These are phyloP conservation scores for Phortica okadai DNA, from an alignment of 2,888 invertebrate genomes.

Conservation along the genomic window DNA sequence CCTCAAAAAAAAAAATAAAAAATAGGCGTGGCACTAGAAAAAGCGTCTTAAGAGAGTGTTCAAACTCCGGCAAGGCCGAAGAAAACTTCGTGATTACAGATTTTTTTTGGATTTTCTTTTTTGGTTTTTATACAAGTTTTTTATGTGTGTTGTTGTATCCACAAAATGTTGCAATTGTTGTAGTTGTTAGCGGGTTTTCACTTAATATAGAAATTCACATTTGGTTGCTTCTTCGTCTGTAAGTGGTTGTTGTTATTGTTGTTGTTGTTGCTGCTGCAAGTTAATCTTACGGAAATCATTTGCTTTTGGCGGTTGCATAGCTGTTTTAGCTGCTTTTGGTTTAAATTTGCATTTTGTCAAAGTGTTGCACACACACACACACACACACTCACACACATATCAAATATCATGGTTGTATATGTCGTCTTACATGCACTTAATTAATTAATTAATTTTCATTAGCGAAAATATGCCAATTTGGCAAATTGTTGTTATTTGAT, in stretches of 20 bases:
- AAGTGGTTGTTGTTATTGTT: background rate
- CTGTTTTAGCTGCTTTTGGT: conserved; percentile 42
- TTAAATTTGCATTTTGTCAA: conserved; percentile 53
- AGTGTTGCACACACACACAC: conserved; percentile 34
- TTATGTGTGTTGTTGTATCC: conserved; percentile 44
- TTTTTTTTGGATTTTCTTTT: background rate
- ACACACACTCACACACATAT: background rate
- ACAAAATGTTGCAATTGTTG: conserved; percentile 46
- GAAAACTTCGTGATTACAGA: background rate
- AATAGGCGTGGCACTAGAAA: too few relatives aligned
- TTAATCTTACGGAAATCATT: conserved; percentile 58
- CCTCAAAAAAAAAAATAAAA: too few relatives aligned
- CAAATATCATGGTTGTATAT: background rate
- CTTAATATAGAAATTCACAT: conserved; percentile 14
- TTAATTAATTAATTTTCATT: conserved; percentile 40
- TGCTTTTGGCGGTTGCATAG: conserved; percentile 31
- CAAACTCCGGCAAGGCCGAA: background rate
- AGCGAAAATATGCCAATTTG: conserved; percentile 25
- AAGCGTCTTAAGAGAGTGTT: too few relatives aligned
- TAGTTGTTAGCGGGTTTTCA: conserved; percentile 29
- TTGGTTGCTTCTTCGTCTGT: conserved; percentile 8
- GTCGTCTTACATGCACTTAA: conserved; percentile 7
- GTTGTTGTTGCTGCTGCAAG: conserved; percentile 44
- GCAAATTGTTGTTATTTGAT: conserved; percentile 33
- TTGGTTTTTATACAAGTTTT: conserved; percentile 1